Evolutionary conservation across 30 jellyfish, hydroid and myxozoan genomes (phyloP).

Genomic region (Phacellophora camtschatica): DNA sequence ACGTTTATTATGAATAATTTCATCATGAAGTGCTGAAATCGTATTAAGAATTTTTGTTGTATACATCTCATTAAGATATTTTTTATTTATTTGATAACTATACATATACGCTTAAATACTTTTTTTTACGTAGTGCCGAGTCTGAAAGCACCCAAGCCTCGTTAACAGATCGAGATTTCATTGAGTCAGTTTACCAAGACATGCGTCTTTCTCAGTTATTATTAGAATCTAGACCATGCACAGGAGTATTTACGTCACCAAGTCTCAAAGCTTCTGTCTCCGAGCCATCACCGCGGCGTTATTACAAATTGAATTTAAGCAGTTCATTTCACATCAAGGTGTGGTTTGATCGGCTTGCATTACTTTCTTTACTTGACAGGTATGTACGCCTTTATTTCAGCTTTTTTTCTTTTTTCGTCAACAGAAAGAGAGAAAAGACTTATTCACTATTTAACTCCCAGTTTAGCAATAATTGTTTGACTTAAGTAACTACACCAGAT

Average conservation of each 20-base stretch:
- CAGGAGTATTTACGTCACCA: constrained; percentile 50
- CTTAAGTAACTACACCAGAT: too few species aligned
- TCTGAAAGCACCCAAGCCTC: constrained; percentile 68
- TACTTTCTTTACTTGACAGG: constrained; percentile 89
- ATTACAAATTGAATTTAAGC: constrained; percentile 67
- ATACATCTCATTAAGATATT: not conserved
- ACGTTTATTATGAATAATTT: too few species aligned
- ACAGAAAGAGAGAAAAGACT: too few species aligned
- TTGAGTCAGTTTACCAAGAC: constrained; percentile 63
- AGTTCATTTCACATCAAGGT: constrained; percentile 58
- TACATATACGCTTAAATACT: too few species aligned
- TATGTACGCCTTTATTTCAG: not conserved
- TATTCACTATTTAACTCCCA: too few species aligned
- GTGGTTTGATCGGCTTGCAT: constrained; percentile 85
- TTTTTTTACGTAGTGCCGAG: constrained; percentile 13
- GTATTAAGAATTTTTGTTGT: too few species aligned
- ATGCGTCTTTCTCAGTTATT: constrained; percentile 60
- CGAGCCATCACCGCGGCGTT: constrained; percentile 61
- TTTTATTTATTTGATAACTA: not conserved
- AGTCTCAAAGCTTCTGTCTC: constrained; percentile 42
- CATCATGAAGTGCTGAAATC: too few species aligned
- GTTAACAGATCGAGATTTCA: constrained; percentile 54
- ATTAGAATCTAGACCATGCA: constrained; percentile 46
- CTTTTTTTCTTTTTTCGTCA: too few species aligned
- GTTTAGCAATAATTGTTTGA: too few species aligned